Evolutionary conservation across 2,797 vertebrate genomes (phyloP).

Genomic region (Scolopax rusticola): DNA sequence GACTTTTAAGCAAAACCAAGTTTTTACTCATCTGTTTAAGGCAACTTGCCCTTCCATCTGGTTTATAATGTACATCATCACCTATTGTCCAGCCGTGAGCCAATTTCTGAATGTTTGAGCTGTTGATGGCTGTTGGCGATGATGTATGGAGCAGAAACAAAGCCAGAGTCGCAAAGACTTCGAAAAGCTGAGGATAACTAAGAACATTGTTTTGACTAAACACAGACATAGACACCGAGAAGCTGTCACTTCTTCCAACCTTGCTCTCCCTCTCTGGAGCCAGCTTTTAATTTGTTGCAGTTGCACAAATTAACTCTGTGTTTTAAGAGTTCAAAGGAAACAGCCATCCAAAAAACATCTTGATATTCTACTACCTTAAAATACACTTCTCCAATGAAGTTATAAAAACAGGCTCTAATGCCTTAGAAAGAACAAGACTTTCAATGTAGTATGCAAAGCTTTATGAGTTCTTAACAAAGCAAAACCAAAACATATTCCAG

Average conservation of each 20-base stretch:
- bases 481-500: not conserved
- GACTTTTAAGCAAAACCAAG: not conserved
- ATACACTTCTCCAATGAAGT: not conserved
- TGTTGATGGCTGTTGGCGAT: not conserved
- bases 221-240: not conserved
- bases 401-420: not conserved
- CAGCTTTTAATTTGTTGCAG: constrained; percentile 16
- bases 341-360: not conserved
- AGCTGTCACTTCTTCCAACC: not conserved
- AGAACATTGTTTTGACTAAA: constrained; percentile 13
- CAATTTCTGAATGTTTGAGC: not conserved
- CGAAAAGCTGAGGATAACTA: not conserved
- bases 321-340: constrained; percentile 9
- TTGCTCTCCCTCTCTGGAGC: not conserved
- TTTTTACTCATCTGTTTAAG: not conserved
- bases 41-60: not conserved
- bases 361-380: not conserved
- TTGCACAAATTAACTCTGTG: not conserved
- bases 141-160: not conserved
- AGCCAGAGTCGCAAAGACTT: not conserved
- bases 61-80: not conserved
- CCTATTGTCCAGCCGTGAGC: not conserved
- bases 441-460: not conserved
- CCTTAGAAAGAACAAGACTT: not conserved
- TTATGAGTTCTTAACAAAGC: not conserved